Evolutionary conservation across 2,113 vertebrate genomes (phyloP), one percentile per base, ranked within the genome.

Genomic region (Callocephalon fimbriatum): DNA sequence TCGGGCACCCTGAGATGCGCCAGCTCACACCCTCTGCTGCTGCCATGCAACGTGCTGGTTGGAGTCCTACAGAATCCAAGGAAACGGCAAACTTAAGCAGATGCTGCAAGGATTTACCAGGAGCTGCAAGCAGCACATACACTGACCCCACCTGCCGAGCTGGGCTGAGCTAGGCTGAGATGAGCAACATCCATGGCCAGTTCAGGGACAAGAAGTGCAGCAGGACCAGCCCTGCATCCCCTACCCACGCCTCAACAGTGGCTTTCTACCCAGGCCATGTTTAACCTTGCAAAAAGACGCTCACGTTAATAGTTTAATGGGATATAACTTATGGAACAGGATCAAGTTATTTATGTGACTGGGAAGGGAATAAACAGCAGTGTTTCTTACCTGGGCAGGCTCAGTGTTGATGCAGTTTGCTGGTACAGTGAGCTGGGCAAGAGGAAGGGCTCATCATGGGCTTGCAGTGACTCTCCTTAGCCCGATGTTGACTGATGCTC

Each of bases 111-210:
- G 44, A 5, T 54, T 37, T 2, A 20, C 27, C 59, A 12, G 63
- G 66, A 87, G 45, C 44, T 1, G 0, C 11, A 3, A 40, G 44
- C 31, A 40, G 81, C 4, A 0, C 44, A 0, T 2, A 0, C 9
- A 1, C 61, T 5, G 32, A 5, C 7, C 8, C 25, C 63, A 59
- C 18, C 42, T 9, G 1, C 5, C 9, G 35, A 42, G 65, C 56
- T 1, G 18, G 15, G n/a, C 4, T 29, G 58, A 26, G 38, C 63
- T 20, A 9, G 15, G n/a, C 3, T 32, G 51, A 22, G 38, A 44
- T 20, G 37, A 31, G 74, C 5, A 5, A 1, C 15, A 25, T 1
- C 44, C 29, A 2, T 10, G 2, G 50, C 37, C 70, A 1, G 12
- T 0, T 9, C 47, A 18, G 62, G 51, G 44, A 22, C 15, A 23